These are phyloP conservation scores for Cantharis rustica DNA, from an alignment of 2,888 invertebrate genomes.

Conservation along the genomic window DNA sequence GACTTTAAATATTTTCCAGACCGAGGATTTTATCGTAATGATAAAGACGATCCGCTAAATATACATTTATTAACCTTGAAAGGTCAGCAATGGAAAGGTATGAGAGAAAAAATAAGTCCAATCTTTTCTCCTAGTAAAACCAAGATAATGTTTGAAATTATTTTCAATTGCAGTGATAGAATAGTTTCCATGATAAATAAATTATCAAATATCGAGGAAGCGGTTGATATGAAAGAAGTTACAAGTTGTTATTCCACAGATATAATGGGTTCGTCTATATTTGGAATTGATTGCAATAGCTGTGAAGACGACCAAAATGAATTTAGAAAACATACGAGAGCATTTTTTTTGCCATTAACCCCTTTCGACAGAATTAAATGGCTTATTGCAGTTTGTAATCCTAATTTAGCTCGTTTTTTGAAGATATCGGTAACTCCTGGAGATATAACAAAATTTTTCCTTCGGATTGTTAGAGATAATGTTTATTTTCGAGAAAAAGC, in stretches of 20 bases:
- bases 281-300: not conserved
- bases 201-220: not conserved
- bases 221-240: not conserved
- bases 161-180: not conserved
- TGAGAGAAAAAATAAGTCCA: not conserved
- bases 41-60: not conserved
- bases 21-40: not conserved
- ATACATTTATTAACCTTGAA: not conserved
- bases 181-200: not conserved
- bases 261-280: not conserved
- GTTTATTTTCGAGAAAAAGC: not conserved
- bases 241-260: not conserved
- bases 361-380: not conserved
- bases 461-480: not conserved
- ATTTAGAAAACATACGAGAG: not conserved
- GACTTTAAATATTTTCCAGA: not conserved
- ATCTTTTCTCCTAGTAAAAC: not conserved
- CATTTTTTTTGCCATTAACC: not conserved
- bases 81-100: not conserved
- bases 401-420: not conserved
- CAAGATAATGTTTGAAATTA: not conserved
- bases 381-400: not conserved
- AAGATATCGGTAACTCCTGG: not conserved
- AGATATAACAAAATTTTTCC: not conserved
- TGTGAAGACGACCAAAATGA: not conserved